Conservation (phyloP, 2,113 vertebrate genomes). For the Theropithecus gelada region DNA sequence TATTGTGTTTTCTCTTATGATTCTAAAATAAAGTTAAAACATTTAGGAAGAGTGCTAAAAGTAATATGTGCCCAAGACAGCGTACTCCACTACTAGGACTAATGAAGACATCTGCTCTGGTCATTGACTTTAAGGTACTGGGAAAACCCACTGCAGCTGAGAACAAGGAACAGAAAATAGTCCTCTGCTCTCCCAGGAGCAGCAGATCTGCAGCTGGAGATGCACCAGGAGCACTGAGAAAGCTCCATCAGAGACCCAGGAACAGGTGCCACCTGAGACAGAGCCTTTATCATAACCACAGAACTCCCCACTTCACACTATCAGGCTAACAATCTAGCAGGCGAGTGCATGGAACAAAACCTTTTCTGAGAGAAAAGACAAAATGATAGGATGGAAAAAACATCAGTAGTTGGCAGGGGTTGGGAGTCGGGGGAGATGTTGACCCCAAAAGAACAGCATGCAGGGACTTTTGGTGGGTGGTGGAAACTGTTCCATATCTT, state of each 20-base stretch:
- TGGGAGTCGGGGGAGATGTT: fast-evolving
- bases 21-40: neutral
- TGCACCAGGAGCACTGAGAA: neutral
- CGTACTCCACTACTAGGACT: neutral
- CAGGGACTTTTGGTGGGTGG: fast-evolving
- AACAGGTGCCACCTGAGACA: neutral
- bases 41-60: neutral
- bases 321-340: neutral
- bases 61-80: neutral
- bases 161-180: neutral
- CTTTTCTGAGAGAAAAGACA: neutral
- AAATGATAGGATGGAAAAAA: neutral
- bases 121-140: fast-evolving
- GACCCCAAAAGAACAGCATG: neutral
- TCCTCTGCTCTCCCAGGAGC: neutral
- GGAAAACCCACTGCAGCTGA: neutral
- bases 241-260: neutral
- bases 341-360: neutral
- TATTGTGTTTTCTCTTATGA: neutral
- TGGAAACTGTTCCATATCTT: neutral
- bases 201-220: neutral
- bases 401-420: neutral
- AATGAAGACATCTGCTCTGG: neutral
- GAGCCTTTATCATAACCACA: neutral
- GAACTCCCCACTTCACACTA: neutral